Conservation (phyloP, 2,113 vertebrate genomes). For the Bos indicus region DNA sequence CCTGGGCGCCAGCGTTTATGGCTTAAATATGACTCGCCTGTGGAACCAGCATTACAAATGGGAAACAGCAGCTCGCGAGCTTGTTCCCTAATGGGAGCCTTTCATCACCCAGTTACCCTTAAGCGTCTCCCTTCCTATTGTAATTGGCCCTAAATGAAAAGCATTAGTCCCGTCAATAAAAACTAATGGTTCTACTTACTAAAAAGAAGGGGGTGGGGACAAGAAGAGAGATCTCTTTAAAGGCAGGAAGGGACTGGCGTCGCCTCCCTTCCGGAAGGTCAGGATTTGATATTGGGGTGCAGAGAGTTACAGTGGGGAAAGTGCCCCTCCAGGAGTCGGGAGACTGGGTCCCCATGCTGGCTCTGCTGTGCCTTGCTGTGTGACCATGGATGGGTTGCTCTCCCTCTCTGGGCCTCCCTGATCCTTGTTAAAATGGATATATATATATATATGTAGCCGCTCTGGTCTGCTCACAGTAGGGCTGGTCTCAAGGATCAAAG, state of each 20-base stretch:
- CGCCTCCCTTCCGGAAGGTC: slow-evolving; percentile 55
- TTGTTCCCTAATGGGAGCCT: slow-evolving; percentile 92
- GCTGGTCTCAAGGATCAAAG: slow-evolving; percentile 26
- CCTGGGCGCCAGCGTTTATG: slow-evolving; percentile 90
- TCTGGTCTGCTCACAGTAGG: not conserved
- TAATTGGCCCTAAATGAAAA: slow-evolving; percentile 96
- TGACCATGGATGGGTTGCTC: rapidly evolving
- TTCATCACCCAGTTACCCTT: slow-evolving; percentile 95
- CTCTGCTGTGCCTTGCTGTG: not conserved
- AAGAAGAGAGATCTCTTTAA: slow-evolving; percentile 75
- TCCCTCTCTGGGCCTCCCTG: not conserved
- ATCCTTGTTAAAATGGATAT: not conserved
- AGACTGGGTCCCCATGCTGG: not conserved
- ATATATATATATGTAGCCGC: not conserved
- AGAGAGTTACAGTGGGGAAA: not conserved
- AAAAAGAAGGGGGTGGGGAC: slow-evolving; percentile 70
- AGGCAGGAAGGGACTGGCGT: slow-evolving; percentile 71
- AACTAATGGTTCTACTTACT: slow-evolving; percentile 90
- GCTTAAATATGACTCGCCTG: slow-evolving; percentile 94
- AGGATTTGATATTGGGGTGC: slow-evolving; percentile 33
- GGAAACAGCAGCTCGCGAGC: slow-evolving; percentile 91
- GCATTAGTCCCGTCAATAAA: slow-evolving; percentile 95
- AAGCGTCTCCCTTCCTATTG: slow-evolving; percentile 92
- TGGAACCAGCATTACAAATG: slow-evolving; percentile 92
- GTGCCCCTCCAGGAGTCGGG: not conserved